These are phyloP conservation scores for Eretmocerus hayati DNA, from an alignment of 2,888 invertebrate species.

Conservation along the genomic window DNA sequence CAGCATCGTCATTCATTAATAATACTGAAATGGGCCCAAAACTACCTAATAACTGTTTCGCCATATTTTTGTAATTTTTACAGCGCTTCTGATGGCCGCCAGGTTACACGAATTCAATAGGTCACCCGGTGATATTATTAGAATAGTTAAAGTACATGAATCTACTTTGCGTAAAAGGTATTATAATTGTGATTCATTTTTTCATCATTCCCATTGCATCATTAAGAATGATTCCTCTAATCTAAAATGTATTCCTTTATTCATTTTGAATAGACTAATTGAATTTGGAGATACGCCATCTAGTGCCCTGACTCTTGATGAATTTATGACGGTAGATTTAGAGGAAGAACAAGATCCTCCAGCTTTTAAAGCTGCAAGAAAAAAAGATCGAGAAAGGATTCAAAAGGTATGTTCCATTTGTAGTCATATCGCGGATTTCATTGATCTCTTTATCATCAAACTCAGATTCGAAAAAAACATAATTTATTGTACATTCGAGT, in stretches of 20 bases:
- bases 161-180: constrained; percentile 81
- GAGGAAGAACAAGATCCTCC: constrained; percentile 97
- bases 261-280: constrained; percentile 54
- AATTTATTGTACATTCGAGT: too few species aligned
- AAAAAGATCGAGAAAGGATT: constrained; percentile 77
- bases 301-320: constrained; percentile 87
- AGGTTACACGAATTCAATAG: constrained; percentile 87
- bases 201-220: constrained; percentile 6
- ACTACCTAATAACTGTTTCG: neutral
- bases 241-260: too few species aligned
- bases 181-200: too few species aligned
- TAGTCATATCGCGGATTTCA: too few species aligned
- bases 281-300: constrained; percentile 98
- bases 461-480: too few species aligned
- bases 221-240: too few species aligned
- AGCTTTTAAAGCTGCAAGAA: constrained; percentile 83
- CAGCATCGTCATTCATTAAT: too few species aligned
- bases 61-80: too few species aligned
- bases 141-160: constrained; percentile 93
- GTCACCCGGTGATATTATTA: constrained; percentile 79
- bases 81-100: constrained; percentile 88
- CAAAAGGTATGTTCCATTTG: constrained; percentile 63
- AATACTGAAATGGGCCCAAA: neutral
- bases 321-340: constrained; percentile 93
- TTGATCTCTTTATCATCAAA: neutral